These are phyloP conservation scores for Cavia aperea DNA, from an alignment of 2,113 vertebrate species.

Conservation along the genomic window DNA sequence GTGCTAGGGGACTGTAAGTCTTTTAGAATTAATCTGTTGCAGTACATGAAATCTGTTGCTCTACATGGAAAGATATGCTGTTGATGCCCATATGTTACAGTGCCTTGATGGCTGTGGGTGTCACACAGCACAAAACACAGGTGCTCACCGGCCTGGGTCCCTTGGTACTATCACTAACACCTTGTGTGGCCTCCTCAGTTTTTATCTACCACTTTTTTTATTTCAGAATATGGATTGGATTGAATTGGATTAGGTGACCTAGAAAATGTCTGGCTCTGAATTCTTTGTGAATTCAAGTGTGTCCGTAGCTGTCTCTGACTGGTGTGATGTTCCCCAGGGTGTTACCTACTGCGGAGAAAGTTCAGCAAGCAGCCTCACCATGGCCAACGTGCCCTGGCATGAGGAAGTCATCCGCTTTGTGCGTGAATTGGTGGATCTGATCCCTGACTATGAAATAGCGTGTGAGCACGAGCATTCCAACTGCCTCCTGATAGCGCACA, in stretches of 20 bases:
- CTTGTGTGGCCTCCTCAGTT: neutral
- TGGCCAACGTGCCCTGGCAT: conserved; percentile 98
- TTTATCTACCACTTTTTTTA: neutral
- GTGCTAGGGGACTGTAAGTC: no score
- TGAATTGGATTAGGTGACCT: neutral
- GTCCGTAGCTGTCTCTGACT: neutral
- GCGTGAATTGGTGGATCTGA: conserved; percentile 81
- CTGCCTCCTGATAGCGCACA: conserved; percentile 90
- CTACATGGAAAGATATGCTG: neutral
- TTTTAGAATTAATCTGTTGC: neutral
- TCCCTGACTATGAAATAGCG: conserved; percentile 86
- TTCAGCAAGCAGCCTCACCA: conserved; percentile 91
- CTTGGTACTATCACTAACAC: neutral
- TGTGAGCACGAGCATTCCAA: conserved; percentile 96
- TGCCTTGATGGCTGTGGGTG: neutral
- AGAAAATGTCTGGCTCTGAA: neutral
- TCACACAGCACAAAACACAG: neutral
- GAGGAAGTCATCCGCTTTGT: conserved; percentile 91
- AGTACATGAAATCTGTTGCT: neutral
- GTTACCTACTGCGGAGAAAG: conserved; percentile 97
- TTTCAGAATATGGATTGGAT: neutral
- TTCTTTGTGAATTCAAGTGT: neutral
- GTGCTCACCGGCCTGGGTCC: fast-evolving
- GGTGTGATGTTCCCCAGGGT: conserved; percentile 77
- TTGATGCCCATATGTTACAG: neutral